Evolutionary conservation across 2,113 vertebrate genomes (phyloP), one percentile per base, ranked within the genome.

Genomic region (Menidia beryllina): DNA sequence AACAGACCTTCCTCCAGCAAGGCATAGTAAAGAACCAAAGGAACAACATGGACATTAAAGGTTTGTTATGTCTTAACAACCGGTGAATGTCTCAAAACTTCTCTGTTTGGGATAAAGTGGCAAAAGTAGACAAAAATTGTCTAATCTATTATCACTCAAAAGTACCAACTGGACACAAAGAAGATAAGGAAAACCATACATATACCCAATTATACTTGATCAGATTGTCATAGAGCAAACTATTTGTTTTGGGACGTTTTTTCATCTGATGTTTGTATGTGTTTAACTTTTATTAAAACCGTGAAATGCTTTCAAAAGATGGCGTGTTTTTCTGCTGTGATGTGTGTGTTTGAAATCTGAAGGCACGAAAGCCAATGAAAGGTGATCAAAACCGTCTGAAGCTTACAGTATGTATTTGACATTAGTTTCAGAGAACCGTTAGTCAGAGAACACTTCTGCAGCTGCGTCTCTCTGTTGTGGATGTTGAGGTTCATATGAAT

Each of bases 401-500:
- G 26, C 23, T 52, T 55, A 34, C 30, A 34, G 30, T 34, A 34
- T 50, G 8, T 20, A 23, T 68, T 23, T 43, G 21, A 82, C 56
- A 39, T 67, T 74, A 65, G 20, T 74, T 76, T 68, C 11, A 52
- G 23, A 5, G 19, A 62, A 43, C 53, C 21, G 26, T 26, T 54
- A 48, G 12, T 60, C n/a, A 34, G 30, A 77, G 65, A 53, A 56
- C n/a, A 55, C 59, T 55, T 52, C 47, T 58, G 25, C 24, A 23
- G 49, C 55, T 38, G 34, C 19, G 50, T 21, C 66, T 14, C 43
- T 69, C 27, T 77, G 54, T 45, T 20, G 49, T 69, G 1, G 17
- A 34, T 69, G 58, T 81, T 1, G 3, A 70, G 17, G 34, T 72
- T 69, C 72, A 47, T 75, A 75, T 74, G 27, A 83, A 75, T 85